Base-by-base conservation (phyloP, 2,888 invertebrate species). In the Acrobasis repandana region DNA sequence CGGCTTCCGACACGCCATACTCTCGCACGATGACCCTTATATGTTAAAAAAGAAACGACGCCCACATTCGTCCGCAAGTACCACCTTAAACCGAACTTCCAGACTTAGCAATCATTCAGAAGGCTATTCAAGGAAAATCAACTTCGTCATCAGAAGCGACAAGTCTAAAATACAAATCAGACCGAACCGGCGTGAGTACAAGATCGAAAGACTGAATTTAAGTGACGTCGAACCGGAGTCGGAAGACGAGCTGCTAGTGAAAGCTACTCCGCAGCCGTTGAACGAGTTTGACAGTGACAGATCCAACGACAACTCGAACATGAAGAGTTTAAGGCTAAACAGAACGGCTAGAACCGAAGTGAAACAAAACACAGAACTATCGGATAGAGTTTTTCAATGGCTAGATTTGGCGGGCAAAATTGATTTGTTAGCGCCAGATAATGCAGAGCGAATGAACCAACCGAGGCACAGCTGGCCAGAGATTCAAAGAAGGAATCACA, bases 371-470 rank as follows among this genome's bases (percentile, higher is more conserved):
- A 89, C 83, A 0, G 91, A 90, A n/a, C 70, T 93, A 18, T 93
- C 96, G 0, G 96, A 96, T 64, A 92, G 96, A 60, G 97, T 97
- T 0, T 83, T 96, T 4, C 95, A 96, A 71, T 97, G 97, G 97
- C 76, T 97, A 67, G 96, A 96, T 77, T 85, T 96, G 61, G 96
- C 96, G 0, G 95, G 95, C 0, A 93, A 94, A 73, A 89, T 93
- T 2, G 89, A 90, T 68, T 71, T 92, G 34, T 66, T 92, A 16
- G 81, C 83, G n/a, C 81, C 87, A 2, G 82, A 84, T 14, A 86
- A 82, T 34, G 76, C 66, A 0, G 86, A 88, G 61, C 69, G 91
- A 48, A 86, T 90, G 79, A 65, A 83, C 2, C 90, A 89, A 60
- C 92, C 88, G 5, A 76, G 89, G 14, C 90, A 90, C 79, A 91